phyloP scores from a whole-genome alignment of 92 coral and sea anemone species.

The Epizoanthus fatuus region DNA sequence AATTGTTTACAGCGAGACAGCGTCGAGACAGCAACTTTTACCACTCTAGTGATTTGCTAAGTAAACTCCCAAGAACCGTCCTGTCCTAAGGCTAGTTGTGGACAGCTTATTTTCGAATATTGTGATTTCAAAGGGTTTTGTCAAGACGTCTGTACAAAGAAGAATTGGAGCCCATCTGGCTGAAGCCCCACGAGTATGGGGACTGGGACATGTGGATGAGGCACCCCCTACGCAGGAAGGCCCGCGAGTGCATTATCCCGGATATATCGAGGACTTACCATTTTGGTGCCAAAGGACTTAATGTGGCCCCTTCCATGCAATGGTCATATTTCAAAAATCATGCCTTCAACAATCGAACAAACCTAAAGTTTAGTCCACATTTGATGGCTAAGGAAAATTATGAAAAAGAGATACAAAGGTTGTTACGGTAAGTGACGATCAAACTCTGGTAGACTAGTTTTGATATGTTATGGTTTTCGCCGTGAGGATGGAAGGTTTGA shows the following conservation, averaged over 20 bases:
- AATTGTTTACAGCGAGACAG: too few species aligned
- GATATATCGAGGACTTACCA: conserved; percentile 72
- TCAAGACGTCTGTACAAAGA: conserved; percentile 69
- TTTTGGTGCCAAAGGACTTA: conserved; percentile 70
- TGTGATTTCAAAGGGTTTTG: conserved; percentile 58
- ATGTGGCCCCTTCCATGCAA: conserved; percentile 62
- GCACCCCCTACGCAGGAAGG: conserved; percentile 37
- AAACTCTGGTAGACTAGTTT: background rate
- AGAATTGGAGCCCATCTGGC: conserved; percentile 71
- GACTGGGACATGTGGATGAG: conserved; percentile 83
- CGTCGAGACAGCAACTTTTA: too few species aligned
- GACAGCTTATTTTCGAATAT: background rate
- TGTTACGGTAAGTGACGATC: conserved; percentile 47
- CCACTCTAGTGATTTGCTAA: too few species aligned
- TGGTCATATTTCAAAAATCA: conserved; percentile 62
- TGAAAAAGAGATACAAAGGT: conserved; percentile 54
- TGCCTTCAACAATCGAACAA: conserved; percentile 50
- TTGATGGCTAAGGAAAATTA: conserved; percentile 60
- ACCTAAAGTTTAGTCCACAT: conserved; percentile 50
- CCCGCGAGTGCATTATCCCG: conserved; percentile 71
- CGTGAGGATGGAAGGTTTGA: too few species aligned
- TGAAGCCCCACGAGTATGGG: conserved; percentile 41
- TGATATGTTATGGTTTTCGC: background rate
- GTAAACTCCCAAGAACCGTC: too few species aligned
- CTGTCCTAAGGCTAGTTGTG: too few species aligned